Conservation (phyloP, 2,888 invertebrate species). For the Arrhopalites spinosus region DNA sequence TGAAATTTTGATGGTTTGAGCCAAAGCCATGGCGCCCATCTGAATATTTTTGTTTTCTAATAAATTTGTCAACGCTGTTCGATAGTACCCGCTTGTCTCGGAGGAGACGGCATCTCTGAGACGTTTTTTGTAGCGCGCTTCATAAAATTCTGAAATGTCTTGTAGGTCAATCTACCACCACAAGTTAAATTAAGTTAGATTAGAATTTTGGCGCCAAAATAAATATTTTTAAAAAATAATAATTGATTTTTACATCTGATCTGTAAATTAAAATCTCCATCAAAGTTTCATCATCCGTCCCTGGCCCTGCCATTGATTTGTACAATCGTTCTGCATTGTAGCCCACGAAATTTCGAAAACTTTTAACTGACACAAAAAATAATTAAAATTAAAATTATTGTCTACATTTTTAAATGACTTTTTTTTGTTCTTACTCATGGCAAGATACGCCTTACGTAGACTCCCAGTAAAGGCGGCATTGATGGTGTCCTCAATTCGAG, state of each 20-base stretch:
- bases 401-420: no score
- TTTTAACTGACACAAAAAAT: conserved; percentile 57
- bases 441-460: conserved; percentile 58
- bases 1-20: no score
- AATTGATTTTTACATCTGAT: conserved; percentile 57
- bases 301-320: conserved; percentile 59
- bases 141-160: conserved; percentile 59
- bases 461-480: conserved; percentile 58
- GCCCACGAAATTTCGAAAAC: conserved; percentile 58
- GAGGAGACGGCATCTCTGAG: no score
- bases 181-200: no score
- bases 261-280: conserved; percentile 60
- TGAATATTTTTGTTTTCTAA: no score
- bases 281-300: conserved; percentile 61
- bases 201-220: no score
- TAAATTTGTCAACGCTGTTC: no score
- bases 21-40: no score
- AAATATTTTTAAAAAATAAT: no score
- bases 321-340: conserved; percentile 60
- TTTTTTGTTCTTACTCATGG: conserved; percentile 57
- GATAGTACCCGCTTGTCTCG: no score
- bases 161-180: conserved; percentile 59
- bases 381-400: background rate
- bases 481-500: conserved; percentile 57
- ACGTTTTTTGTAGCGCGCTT: background rate